A percentile compares a stretch with the other conserved stretches of the same genome.
Evolutionary conservation across 2,113 vertebrate species (phyloP).

Genomic region (Lasiurus cinereus): DNA sequence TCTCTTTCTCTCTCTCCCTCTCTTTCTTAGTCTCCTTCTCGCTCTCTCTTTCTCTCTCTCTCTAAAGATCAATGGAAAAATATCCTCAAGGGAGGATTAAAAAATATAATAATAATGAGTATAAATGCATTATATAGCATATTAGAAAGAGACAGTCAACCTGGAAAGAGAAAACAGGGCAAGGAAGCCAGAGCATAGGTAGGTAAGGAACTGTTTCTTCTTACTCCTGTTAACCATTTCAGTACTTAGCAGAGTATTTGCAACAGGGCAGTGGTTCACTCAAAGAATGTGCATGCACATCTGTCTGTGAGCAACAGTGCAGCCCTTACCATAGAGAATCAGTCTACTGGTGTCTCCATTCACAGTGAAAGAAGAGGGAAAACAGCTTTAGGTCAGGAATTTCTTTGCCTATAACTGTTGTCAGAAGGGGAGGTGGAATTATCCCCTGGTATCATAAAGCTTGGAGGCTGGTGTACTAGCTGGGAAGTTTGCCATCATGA

Average conservation of each 20-base stretch:
- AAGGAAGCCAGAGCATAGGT: background rate
- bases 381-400: background rate
- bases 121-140: too few species aligned
- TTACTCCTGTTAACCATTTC: rapidly evolving
- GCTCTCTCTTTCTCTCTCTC: too few species aligned
- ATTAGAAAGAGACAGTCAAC: background rate
- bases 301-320: rapidly evolving
- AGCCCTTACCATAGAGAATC: rapidly evolving
- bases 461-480: rapidly evolving
- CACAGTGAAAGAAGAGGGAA: too few species aligned
- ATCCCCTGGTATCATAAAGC: rapidly evolving
- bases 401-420: background rate
- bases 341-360: too few species aligned
- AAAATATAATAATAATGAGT: too few species aligned
- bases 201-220: rapidly evolving
- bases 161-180: background rate
- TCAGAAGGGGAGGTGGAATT: background rate
- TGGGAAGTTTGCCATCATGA: too few species aligned
- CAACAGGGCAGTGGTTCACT: rapidly evolving
- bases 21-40: too few species aligned
- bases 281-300: rapidly evolving
- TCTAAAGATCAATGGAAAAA: too few species aligned
- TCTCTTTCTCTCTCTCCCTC: too few species aligned
- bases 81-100: too few species aligned
- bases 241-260: background rate